Evolutionary conservation across 2,113 vertebrate genomes (phyloP).

Genomic region (Gnathonemus longibarbis): DNA sequence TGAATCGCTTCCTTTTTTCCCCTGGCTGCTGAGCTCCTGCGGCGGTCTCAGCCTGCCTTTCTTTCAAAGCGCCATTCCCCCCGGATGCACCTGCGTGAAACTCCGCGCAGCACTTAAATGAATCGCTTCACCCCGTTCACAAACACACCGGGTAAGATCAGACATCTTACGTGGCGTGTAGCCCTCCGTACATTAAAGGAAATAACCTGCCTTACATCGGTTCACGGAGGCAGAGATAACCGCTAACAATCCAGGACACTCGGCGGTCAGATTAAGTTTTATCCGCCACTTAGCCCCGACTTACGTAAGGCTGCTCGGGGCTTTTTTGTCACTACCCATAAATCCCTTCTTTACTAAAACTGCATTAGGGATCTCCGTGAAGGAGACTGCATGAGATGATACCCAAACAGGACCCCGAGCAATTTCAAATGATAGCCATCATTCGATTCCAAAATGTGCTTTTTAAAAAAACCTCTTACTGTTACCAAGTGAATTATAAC

Average conservation of each 20-base stretch:
- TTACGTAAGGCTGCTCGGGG: background rate
- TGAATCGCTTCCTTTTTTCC: background rate
- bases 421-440: slow-evolving; percentile 7
- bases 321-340: background rate
- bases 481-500: background rate
- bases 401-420: background rate
- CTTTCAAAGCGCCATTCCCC: background rate
- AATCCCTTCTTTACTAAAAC: slow-evolving; percentile 5
- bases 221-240: background rate
- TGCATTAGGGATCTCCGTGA: background rate
- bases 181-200: background rate
- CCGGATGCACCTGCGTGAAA: background rate
- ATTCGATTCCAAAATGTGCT: background rate
- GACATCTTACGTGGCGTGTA: background rate
- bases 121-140: background rate
- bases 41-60: background rate
- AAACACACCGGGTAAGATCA: slow-evolving; percentile 2
- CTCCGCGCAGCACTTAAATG: background rate
- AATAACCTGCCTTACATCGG: background rate
- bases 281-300: background rate
- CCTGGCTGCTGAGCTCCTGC: background rate
- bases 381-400: background rate
- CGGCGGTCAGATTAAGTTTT: background rate
- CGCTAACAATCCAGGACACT: background rate
- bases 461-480: background rate